Base-by-base conservation (phyloP, 2,888 invertebrate species). In the Calephelis perditalis region DNA sequence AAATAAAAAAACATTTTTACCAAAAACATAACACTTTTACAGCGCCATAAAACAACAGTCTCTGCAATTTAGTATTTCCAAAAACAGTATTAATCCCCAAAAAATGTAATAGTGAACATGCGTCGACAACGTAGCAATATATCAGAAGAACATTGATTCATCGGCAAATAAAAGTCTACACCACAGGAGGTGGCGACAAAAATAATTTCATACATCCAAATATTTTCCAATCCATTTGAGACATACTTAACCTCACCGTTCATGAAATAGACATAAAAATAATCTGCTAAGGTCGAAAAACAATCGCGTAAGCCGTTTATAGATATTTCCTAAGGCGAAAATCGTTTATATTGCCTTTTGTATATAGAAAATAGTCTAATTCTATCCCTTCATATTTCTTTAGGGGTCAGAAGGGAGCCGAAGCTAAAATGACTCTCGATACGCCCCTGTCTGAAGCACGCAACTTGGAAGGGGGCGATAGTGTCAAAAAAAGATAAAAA, bases 401-500 rank as follows among this genome's bases (percentile, higher is more conserved):
- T 72, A 79, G 78, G 78, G 82, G 77, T 78, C 80, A 76, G 71
- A 78, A 74, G 71, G 81, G 83, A 79, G 73, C 75, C 74, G 71
- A 70, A 75, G 71, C 76, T 79, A 77, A 79, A 86, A 86, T 78
- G 82, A 81, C 84, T 79, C 81, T 85, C 79, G 77, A 83, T 81
- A 80, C 86, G 81, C 87, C 87, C 86, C 84, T 85, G 86, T 84
- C 85, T 74, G 77, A 59, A 76, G 73, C 86, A 85, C 77, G 77
- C 81, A 70, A 75, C 71, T 72, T 75, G 79, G 82, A 84, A 80
- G 86, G 85, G 80, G 67, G 77, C 76, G 90, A 91, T 90, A 90
- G 84, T 87, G 90, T 91, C 91, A 90, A 82, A 88, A 86, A 85
- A 91, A 91, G 89, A 91, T 90, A 91, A 90, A 88, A 88, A 82